Conservation (phyloP, 2,113 vertebrate genomes). For the Oncorhynchus masou region DNA sequence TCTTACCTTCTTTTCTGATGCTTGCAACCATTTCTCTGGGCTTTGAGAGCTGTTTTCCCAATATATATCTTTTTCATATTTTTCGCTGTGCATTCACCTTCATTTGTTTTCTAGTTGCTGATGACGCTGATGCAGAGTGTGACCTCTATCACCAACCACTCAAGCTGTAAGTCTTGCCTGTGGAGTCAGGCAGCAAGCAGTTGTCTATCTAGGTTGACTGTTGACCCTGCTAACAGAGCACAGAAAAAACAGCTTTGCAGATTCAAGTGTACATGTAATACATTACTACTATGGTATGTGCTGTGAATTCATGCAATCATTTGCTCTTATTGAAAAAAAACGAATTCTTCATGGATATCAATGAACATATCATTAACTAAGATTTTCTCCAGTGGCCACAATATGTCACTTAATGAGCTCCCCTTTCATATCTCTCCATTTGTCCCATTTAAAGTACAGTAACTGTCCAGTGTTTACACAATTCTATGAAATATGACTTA, state of each 20-base stretch:
- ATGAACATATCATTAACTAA: not conserved
- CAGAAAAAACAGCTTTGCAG: slow-evolving; percentile 71
- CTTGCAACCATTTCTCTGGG: slow-evolving; percentile 75
- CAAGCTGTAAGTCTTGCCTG: slow-evolving; percentile 71
- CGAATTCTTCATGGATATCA: not conserved
- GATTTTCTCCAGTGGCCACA: not conserved
- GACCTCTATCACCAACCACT: slow-evolving; percentile 61
- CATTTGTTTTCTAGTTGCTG: slow-evolving; percentile 54
- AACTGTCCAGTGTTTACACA: too few species aligned
- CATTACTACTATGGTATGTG: slow-evolving; percentile 18
- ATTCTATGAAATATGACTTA: too few species aligned
- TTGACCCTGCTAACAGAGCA: slow-evolving; percentile 75
- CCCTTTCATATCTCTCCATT: not conserved
- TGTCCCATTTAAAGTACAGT: not conserved
- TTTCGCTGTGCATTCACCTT: slow-evolving; percentile 57
- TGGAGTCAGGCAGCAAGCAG: slow-evolving; percentile 67
- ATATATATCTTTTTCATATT: slow-evolving; percentile 81
- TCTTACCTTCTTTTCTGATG: slow-evolving; percentile 76
- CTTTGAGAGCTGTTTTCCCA: slow-evolving; percentile 77
- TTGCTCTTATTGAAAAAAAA: not conserved
- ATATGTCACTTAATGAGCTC: not conserved
- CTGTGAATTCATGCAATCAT: slow-evolving; percentile 3
- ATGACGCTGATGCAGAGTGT: slow-evolving; percentile 43
- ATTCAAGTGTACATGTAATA: slow-evolving; percentile 49
- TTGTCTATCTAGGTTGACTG: slow-evolving; percentile 65